Percentiles rank a stretch among this genome's conserved stretches.
Evolutionary conservation across 2,888 invertebrate species (phyloP).

Genomic region (Apamea anceps): DNA sequence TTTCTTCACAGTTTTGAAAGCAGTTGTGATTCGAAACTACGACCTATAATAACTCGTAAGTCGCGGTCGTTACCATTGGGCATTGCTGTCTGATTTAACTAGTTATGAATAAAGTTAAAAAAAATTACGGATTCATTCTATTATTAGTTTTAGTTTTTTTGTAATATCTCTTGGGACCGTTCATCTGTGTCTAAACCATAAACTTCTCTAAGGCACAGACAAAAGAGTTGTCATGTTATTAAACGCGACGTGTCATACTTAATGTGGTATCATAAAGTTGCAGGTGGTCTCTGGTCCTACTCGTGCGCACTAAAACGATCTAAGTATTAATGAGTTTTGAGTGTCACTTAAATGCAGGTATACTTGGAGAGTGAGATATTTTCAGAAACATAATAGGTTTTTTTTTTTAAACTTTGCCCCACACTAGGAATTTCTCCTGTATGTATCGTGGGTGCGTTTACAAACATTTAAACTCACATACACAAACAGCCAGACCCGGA

Average conservation of each 20-base stretch:
- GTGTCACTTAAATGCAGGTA: neutral
- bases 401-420: no score
- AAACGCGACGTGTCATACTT: slow-evolving; percentile 3
- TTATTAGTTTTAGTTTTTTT: neutral
- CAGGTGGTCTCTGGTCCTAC: neutral
- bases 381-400: neutral
- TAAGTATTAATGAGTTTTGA: slow-evolving; percentile 2
- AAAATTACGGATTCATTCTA: neutral
- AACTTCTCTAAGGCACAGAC: no score
- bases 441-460: no score
- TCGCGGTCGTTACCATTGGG: neutral
- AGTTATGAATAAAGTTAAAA: neutral
- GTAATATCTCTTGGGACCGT: neutral
- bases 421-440: no score
- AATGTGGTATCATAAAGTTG: neutral
- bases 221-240: neutral
- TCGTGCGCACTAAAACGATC: neutral
- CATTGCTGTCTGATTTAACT: neutral
- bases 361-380: neutral
- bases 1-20: neutral
- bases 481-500: no score
- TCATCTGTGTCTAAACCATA: neutral
- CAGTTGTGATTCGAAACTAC: neutral
- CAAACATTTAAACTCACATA: no score
- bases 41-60: neutral